phyloP scores from a whole-genome alignment of 1,140 invertebrate genomes.

The Oedothorax gibbosus region DNA sequence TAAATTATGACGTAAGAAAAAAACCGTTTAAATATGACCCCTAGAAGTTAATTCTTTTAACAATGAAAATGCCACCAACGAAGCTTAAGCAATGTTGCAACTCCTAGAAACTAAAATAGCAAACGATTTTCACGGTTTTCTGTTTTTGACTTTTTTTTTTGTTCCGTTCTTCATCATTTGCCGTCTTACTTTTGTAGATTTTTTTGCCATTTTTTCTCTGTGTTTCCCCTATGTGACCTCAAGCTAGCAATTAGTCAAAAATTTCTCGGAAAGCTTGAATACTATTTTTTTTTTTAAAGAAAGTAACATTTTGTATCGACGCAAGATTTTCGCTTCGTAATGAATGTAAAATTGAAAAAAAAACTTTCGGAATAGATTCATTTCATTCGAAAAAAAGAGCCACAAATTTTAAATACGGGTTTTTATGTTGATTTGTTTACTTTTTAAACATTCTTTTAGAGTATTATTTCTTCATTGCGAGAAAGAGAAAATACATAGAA shows the following conservation, averaged over 20 bases:
- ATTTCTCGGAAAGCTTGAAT: slow-evolving; percentile 9
- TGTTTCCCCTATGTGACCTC: slow-evolving; percentile 12
- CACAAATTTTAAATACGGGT: no score
- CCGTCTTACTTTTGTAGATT: neutral
- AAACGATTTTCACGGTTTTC: slow-evolving; percentile 28
- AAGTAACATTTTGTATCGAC: neutral
- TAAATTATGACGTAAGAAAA: no score
- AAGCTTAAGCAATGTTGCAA: slow-evolving; percentile 17
- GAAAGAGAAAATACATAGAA: no score
- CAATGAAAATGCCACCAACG: slow-evolving; percentile 56
- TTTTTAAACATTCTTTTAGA: no score
- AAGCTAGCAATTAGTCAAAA: slow-evolving; percentile 48
- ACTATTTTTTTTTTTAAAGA: neutral
- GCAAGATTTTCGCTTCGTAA: no score
- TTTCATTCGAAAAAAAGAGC: no score
- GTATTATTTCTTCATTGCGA: no score
- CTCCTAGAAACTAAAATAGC: slow-evolving; percentile 26
- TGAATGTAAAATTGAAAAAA: no score
- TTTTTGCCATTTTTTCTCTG: neutral
- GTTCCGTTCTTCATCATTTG: slow-evolving; percentile 37
- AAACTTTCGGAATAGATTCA: no score
- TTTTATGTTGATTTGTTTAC: no score
- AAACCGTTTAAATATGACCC: slow-evolving; percentile 15
- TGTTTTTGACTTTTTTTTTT: slow-evolving; percentile 25
- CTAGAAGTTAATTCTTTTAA: slow-evolving; percentile 18